Percentiles rank a stretch among this genome's conserved stretches.
Conservation (phyloP, 2,888 invertebrate genomes). For the Celastrina argiolus region DNA sequence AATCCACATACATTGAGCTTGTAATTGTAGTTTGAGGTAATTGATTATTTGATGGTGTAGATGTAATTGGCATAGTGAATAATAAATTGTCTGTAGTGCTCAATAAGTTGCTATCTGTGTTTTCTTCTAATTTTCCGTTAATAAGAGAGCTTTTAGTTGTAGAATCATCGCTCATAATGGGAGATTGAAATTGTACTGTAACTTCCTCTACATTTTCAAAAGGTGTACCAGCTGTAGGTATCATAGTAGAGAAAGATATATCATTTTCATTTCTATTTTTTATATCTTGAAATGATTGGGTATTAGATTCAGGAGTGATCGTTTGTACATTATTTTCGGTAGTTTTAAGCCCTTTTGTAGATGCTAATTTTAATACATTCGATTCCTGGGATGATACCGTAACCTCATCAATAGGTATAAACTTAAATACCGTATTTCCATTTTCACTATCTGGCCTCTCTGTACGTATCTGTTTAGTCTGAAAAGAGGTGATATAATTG, state of each 20-base stretch:
- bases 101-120: neutral
- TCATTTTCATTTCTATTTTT: too few relatives aligned
- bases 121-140: neutral
- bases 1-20: slow-evolving; percentile 32
- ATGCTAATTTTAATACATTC: slow-evolving; percentile 63
- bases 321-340: slow-evolving; percentile 46
- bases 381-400: slow-evolving; percentile 57
- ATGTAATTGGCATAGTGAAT: neutral
- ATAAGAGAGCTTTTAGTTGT: slow-evolving; percentile 27
- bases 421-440: slow-evolving; percentile 65
- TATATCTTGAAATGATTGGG: slow-evolving; percentile 52
- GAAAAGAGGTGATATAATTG: slow-evolving; percentile 45
- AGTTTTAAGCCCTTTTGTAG: slow-evolving; percentile 53
- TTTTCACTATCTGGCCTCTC: slow-evolving; percentile 65
- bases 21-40: slow-evolving; percentile 31
- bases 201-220: slow-evolving; percentile 31
- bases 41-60: neutral
- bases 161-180: slow-evolving; percentile 24
- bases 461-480: slow-evolving; percentile 76
- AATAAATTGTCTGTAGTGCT: neutral
- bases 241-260: slow-evolving; percentile 42
- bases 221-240: slow-evolving; percentile 37
- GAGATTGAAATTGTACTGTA: slow-evolving; percentile 22
- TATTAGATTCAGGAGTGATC: slow-evolving; percentile 51
- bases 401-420: slow-evolving; percentile 70